Evolutionary conservation across 2,797 vertebrate genomes (phyloP).

Genomic region (Tolypeutes matacus): DNA sequence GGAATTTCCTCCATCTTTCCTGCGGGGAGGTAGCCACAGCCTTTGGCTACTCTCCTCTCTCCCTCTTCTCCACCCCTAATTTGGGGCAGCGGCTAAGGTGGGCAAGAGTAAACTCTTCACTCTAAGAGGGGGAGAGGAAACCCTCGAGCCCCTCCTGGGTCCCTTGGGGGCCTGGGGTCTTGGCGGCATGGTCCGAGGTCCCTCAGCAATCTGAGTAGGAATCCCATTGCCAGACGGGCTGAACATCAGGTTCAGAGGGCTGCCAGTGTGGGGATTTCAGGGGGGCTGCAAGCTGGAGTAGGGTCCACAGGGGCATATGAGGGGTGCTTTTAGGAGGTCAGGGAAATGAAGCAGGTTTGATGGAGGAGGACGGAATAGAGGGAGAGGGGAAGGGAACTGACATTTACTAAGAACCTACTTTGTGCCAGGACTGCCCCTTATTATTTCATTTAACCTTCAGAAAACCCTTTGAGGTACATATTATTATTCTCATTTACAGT

Average conservation of each 20-base stretch:
- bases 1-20: constrained; percentile 49
- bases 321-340: no score
- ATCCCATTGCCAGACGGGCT: neutral
- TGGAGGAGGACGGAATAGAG: neutral
- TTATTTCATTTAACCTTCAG: neutral
- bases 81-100: neutral
- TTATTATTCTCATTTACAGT: neutral
- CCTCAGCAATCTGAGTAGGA: neutral
- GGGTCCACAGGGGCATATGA: neutral
- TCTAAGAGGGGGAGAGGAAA: neutral
- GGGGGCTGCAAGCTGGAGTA: neutral
- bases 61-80: neutral
- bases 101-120: neutral
- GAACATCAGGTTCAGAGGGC: neutral
- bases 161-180: neutral
- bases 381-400: neutral
- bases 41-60: neutral
- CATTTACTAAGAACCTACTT: neutral
- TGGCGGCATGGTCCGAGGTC: no score
- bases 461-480: neutral
- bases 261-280: neutral
- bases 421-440: neutral
- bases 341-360: neutral
- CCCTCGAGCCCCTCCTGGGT: neutral
- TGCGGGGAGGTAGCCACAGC: neutral